Evolutionary conservation across 23 tunicate species (phyloP).

Genomic region (Styela plicata): DNA sequence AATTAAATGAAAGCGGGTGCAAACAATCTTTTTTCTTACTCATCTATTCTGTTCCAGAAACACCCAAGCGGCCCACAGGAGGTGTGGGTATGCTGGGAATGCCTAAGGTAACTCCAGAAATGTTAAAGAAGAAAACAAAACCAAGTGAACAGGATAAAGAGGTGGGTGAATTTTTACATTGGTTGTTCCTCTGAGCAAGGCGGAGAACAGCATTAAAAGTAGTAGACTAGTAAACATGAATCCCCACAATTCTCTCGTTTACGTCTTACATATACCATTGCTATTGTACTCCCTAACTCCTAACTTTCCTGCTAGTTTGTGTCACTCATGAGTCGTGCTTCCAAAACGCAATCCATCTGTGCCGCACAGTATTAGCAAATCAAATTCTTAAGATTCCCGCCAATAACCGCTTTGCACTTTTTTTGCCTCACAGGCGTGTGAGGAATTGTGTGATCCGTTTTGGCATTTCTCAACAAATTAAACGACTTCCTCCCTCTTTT

Average conservation of each 20-base stretch:
- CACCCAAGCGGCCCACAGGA: constrained; percentile 21
- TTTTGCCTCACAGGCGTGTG: no score
- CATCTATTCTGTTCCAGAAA: constrained; percentile 20
- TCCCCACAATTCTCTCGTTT: background rate
- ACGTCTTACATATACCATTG: background rate
- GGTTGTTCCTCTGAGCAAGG: background rate
- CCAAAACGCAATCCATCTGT: background rate
- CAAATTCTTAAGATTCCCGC: no score
- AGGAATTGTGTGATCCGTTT: no score
- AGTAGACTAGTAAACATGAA: no score
- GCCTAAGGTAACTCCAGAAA: constrained; percentile 47
- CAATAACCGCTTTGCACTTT: no score
- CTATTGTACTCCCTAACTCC: background rate
- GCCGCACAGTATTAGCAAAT: no score
- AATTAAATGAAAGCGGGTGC: background rate
- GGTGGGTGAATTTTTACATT: background rate
- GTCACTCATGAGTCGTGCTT: background rate
- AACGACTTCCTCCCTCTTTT: no score
- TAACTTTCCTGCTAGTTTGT: background rate
- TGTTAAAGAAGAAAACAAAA: constrained; percentile 41
- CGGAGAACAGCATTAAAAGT: no score
- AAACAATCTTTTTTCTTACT: background rate
- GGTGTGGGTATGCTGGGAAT: constrained; percentile 36
- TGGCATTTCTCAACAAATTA: no score
- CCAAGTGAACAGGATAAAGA: background rate